A percentile compares a stretch with the other conserved stretches of the same genome.
Conservation (phyloP, 1,140 invertebrate genomes). For the Lepidurus arcticus region DNA sequence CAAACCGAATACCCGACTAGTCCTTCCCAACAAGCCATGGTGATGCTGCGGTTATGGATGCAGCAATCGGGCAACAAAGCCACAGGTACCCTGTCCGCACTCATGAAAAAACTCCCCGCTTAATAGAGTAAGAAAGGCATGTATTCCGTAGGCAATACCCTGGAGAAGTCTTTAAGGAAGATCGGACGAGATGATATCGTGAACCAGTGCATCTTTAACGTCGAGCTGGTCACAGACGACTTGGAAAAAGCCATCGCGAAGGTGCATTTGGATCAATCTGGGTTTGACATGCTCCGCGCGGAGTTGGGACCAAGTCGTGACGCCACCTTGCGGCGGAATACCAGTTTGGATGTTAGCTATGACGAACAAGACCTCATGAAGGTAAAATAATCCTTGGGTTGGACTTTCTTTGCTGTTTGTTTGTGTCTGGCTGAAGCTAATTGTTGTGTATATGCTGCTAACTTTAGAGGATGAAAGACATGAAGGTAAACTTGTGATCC, state of each 20-base stretch:
- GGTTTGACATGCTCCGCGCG: slow-evolving; percentile 65
- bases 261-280: slow-evolving; percentile 66
- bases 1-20: slow-evolving; percentile 78
- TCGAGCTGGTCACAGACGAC: slow-evolving; percentile 61
- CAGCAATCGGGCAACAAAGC: slow-evolving; percentile 64
- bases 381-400: slow-evolving; percentile 43
- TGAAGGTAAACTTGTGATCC: slow-evolving; percentile 33
- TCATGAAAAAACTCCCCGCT: not conserved
- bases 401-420: not conserved
- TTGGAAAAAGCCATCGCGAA: slow-evolving; percentile 70
- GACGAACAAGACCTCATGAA: slow-evolving; percentile 67
- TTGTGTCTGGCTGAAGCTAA: slow-evolving; percentile 25
- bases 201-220: slow-evolving; percentile 78
- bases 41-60: slow-evolving; percentile 86
- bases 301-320: slow-evolving; percentile 58
- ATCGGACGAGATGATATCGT: slow-evolving; percentile 86
- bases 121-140: not conserved
- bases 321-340: slow-evolving; percentile 56
- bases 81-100: slow-evolving; percentile 51
- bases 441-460: slow-evolving; percentile 24
- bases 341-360: slow-evolving; percentile 57
- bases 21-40: slow-evolving; percentile 79
- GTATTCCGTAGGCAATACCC: slow-evolving; percentile 57
- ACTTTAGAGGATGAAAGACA: slow-evolving; percentile 34
- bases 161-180: slow-evolving; percentile 80